Base-by-base conservation (phyloP, 2,113 vertebrate species). In the Porphyrio hochstetteri region DNA sequence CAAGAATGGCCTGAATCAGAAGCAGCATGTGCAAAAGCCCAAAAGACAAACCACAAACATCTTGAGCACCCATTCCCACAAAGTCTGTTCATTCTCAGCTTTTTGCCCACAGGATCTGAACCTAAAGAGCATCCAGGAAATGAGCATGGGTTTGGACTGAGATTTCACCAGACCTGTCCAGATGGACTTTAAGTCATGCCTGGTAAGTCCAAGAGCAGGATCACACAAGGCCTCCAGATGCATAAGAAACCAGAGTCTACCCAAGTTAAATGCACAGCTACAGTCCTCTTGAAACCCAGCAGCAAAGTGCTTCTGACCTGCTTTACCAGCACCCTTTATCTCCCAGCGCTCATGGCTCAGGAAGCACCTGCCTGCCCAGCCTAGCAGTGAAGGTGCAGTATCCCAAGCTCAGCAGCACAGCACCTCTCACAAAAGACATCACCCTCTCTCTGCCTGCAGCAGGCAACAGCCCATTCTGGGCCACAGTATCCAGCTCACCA, bases 401-500 rank as follows among this genome's bases (percentile, higher is more conserved):
- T 13, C n/a, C 36, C 48, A 52, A 74, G 33, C 36, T 23, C 40
- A 35, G 35, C 64, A 71, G 53, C 0, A 1, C 69, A 38, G 17
- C 59, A 44, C 56, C 35, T 70, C 2, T 2, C 2, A 7, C 25
- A 33, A 29, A 38, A 28, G 4, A 12, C 11, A 15, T 5, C 25
- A 40, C 21, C 12, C 8, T 42, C 33, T 35, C 38, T 21, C 36
- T 46, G 44, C 40, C 36, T 25, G 36, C 48, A 67, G 80, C 16
- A 5, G 36, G 29, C 10, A 48, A 10, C 33, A n/a, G 50, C 10
- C 59, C 16, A 3, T 19, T 29, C 42, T 23, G 42, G 10, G 50
- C 50, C 24, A 5, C 35, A 25, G 68, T 8, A 56, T 8, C 19
- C 18, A 52, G 13, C 1, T 0, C 16, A 9, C 38, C 11, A 21